Conservation (phyloP, 2,797 vertebrate genomes). For the Periparus ater region DNA sequence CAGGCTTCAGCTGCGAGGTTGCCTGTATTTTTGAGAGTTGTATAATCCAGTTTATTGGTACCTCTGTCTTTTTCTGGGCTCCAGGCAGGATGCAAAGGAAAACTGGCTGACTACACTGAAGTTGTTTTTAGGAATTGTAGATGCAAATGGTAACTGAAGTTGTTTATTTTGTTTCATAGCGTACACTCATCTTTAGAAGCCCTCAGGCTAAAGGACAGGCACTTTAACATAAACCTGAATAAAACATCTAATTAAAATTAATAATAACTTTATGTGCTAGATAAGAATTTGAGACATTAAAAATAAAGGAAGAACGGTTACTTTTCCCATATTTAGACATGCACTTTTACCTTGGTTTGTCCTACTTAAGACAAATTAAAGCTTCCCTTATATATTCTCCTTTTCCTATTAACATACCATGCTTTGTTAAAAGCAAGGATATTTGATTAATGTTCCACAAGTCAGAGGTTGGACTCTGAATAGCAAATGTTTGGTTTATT, state of each 20-base stretch:
- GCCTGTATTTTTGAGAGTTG: background rate
- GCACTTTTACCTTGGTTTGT: conserved; percentile 62
- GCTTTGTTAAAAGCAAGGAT: background rate
- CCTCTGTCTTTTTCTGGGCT: background rate
- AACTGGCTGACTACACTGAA: background rate
- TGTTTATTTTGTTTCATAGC: background rate
- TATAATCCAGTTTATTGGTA: background rate
- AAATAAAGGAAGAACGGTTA: background rate
- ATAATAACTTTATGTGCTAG: background rate
- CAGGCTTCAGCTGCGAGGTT: background rate
- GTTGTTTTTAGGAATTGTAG: background rate
- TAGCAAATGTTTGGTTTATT: background rate
- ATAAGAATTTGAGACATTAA: background rate
- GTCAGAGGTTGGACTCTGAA: background rate
- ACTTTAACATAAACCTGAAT: conserved; percentile 43
- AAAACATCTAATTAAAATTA: background rate
- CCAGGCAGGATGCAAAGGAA: background rate
- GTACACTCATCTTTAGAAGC: background rate
- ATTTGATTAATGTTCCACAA: background rate
- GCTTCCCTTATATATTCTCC: background rate
- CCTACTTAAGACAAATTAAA: background rate
- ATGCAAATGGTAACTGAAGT: background rate
- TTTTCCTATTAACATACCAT: background rate
- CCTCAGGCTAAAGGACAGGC: conserved; percentile 20
- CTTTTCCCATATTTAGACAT: background rate